A percentile compares a stretch with the other conserved stretches of the same genome.
These are phyloP conservation scores for Drosophila bocki DNA, from an alignment of 1,140 invertebrate genomes.

Conservation along the genomic window DNA sequence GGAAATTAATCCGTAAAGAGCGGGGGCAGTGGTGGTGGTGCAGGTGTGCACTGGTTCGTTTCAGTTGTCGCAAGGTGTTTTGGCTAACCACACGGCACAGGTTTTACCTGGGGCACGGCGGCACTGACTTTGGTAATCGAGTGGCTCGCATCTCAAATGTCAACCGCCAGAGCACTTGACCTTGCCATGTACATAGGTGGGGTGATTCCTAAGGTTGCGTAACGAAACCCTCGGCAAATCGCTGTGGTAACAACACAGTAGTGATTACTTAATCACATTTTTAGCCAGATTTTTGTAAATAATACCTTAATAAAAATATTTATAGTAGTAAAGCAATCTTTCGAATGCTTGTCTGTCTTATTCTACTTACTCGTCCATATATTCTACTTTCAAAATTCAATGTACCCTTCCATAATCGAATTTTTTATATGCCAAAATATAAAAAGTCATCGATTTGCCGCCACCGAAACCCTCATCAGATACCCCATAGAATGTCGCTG, in stretches of 20 bases:
- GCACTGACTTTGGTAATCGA: slow-evolving; percentile 59
- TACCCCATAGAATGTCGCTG: slow-evolving; percentile 34
- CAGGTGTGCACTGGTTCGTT: slow-evolving; percentile 44
- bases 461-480: slow-evolving; percentile 1
- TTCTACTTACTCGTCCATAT: not conserved
- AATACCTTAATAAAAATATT: not conserved
- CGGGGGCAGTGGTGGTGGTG: not conserved
- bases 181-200: slow-evolving; percentile 17
- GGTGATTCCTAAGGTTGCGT: slow-evolving; percentile 14
- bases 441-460: not conserved
- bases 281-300: not conserved
- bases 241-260: not conserved
- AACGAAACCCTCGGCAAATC: not conserved
- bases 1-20: slow-evolving; percentile 28
- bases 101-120: slow-evolving; percentile 22
- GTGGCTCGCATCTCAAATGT: slow-evolving; percentile 36
- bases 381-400: slow-evolving; percentile 56
- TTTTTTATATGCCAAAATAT: slow-evolving; percentile 19
- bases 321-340: slow-evolving; percentile 1
- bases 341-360: slow-evolving; percentile 9
- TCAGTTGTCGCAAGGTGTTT: slow-evolving; percentile 58
- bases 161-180: slow-evolving; percentile 43
- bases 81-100: slow-evolving; percentile 41
- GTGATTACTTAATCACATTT: slow-evolving; percentile 1
- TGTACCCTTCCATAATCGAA: slow-evolving; percentile 13